A percentile compares a stretch with the other conserved stretches of the same genome.
phyloP scores from a whole-genome alignment of 2,888 invertebrate species.

The Unio delphinus region DNA sequence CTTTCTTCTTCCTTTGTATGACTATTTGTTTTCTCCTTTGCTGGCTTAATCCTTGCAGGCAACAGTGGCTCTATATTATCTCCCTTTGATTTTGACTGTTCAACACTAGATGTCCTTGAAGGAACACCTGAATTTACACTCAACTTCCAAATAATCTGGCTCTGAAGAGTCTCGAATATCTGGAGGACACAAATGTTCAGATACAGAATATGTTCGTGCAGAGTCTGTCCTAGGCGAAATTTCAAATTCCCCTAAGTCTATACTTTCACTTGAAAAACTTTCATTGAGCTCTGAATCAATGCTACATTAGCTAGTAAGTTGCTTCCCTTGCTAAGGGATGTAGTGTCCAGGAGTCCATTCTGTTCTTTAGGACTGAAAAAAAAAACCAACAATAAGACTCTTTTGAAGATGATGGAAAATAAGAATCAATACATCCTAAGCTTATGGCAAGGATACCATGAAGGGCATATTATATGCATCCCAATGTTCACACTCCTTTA shows the following conservation, averaged over 20 bases:
- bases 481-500: too few relatives aligned
- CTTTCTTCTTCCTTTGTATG: constrained; percentile 81
- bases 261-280: constrained; percentile 45
- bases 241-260: constrained; percentile 46
- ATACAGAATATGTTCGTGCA: constrained; percentile 16
- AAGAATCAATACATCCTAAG: too few relatives aligned
- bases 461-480: too few relatives aligned
- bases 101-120: constrained; percentile 11
- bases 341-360: too few relatives aligned
- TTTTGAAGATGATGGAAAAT: too few relatives aligned
- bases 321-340: constrained; percentile 14
- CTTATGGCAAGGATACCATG: too few relatives aligned
- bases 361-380: too few relatives aligned
- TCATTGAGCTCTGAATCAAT: constrained; percentile 60
- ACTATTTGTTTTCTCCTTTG: constrained; percentile 78
- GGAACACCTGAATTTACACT: constrained; percentile 48
- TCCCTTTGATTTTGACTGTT: constrained; percentile 11
- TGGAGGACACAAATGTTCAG: constrained; percentile 15
- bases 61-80: constrained; percentile 74
- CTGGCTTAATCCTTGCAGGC: constrained; percentile 76
- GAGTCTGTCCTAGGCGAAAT: constrained; percentile 25
- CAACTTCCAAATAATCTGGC: constrained; percentile 47
- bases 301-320: constrained; percentile 62
- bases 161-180: constrained; percentile 33
- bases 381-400: too few relatives aligned